Evolutionary conservation across 2,797 vertebrate genomes (phyloP).

Genomic region (Macroramphosus scolopax): DNA sequence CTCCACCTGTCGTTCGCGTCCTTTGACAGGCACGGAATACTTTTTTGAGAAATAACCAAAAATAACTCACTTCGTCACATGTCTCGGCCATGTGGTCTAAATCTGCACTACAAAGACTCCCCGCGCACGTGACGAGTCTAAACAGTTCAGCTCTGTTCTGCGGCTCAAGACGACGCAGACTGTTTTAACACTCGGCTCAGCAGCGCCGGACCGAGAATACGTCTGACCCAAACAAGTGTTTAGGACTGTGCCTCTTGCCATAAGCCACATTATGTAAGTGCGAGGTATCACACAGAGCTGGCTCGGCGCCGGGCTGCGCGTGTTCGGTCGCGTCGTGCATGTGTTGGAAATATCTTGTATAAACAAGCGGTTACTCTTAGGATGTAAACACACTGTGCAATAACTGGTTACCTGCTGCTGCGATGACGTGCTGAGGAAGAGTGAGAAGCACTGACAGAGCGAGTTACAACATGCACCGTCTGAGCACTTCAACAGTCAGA

Average conservation of each 20-base stretch:
- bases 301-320: conserved; percentile 35
- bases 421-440: conserved; percentile 30
- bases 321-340: conserved; percentile 48
- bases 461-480: too few species aligned
- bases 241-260: conserved; percentile 54
- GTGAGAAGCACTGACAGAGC: conserved; percentile 15
- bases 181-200: conserved; percentile 52
- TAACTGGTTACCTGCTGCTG: conserved; percentile 36
- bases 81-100: conserved; percentile 57
- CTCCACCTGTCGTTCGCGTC: conserved; percentile 37
- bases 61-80: conserved; percentile 59
- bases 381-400: conserved; percentile 35
- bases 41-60: conserved; percentile 56
- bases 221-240: conserved; percentile 62
- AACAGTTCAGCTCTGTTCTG: conserved; percentile 38
- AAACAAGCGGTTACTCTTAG: conserved; percentile 56
- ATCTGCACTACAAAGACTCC: conserved; percentile 57
- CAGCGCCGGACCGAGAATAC: conserved; percentile 57
- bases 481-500: too few species aligned
- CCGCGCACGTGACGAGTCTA: conserved; percentile 42
- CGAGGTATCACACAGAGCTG: conserved; percentile 51
- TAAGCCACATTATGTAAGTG: conserved; percentile 70
- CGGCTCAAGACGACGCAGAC: conserved; percentile 50
- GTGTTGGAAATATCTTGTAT: conserved; percentile 55
- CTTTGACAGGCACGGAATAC: conserved; percentile 46